Evolutionary conservation across 2,797 vertebrate genomes (phyloP).

Genomic region (Taenioides sp.): DNA sequence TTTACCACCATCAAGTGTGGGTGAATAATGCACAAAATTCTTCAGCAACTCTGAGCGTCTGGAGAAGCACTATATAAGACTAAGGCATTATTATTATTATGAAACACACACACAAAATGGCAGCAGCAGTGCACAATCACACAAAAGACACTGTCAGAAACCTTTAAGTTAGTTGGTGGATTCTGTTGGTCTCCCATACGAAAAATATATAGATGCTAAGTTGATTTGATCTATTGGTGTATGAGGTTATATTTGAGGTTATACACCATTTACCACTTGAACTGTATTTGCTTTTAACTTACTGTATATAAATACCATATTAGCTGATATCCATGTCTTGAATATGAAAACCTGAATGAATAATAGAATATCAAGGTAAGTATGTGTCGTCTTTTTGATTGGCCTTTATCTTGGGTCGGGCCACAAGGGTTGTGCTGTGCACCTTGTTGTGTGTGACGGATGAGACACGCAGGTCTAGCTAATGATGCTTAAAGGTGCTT

Average conservation of each 20-base stretch:
- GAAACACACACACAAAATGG: neutral
- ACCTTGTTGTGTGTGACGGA: slow-evolving; percentile 34
- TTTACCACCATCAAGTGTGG: too few relatives aligned
- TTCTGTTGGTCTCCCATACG: too few relatives aligned
- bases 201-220: too few relatives aligned
- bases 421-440: neutral
- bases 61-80: too few relatives aligned
- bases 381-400: neutral
- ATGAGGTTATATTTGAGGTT: too few relatives aligned
- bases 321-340: neutral
- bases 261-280: neutral
- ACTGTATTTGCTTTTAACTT: neutral
- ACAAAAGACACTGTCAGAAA: neutral
- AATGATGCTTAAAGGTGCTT: slow-evolving; percentile 62
- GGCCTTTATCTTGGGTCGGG: slow-evolving; percentile 1
- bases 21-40: too few relatives aligned
- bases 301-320: neutral
- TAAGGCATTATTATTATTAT: too few relatives aligned
- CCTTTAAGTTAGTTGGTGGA: neutral
- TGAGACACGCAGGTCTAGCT: slow-evolving; percentile 49
- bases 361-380: neutral
- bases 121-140: neutral
- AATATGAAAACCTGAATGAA: neutral
- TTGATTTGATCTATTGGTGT: neutral
- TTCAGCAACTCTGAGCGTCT: too few relatives aligned